phyloP scores from a whole-genome alignment of 2,113 vertebrate genomes.

The Calypte anna region DNA sequence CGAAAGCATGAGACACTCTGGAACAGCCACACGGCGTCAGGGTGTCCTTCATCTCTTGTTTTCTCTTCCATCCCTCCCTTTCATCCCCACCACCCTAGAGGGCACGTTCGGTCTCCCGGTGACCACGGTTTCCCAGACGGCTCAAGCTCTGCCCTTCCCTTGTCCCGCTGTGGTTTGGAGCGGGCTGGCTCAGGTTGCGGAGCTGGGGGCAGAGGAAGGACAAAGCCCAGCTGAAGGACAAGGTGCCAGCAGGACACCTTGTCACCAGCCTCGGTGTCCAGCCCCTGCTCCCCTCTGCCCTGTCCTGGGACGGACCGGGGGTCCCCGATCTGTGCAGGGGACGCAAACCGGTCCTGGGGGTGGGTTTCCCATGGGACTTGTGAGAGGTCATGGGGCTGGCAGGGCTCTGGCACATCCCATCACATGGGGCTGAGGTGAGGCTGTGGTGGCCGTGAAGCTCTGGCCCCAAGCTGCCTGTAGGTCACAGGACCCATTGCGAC shows the following conservation, averaged over 20 bases:
- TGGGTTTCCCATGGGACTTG: accelerated
- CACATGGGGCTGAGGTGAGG: background rate
- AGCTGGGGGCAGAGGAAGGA: background rate
- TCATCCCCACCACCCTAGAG: background rate
- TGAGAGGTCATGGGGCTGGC: background rate
- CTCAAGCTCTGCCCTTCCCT: background rate
- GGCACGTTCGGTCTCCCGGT: background rate
- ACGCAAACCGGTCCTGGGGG: background rate
- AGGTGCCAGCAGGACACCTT: background rate
- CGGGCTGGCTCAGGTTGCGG: background rate
- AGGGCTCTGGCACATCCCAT: background rate
- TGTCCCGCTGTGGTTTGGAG: background rate
- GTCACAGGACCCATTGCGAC: background rate
- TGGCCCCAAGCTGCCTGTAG: background rate
- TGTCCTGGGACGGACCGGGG: background rate
- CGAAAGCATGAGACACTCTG: background rate
- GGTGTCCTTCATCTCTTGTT: slow-evolving; percentile 37
- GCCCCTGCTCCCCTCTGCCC: accelerated
- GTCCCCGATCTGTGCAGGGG: background rate
- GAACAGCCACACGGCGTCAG: slow-evolving; percentile 2
- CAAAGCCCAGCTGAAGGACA: background rate
- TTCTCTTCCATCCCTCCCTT: slow-evolving; percentile 6
- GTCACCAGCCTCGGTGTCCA: accelerated
- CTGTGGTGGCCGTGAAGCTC: background rate
- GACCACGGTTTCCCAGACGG: background rate